Conservation (phyloP, 2,797 vertebrate genomes). For the Apodemus agrarius region DNA sequence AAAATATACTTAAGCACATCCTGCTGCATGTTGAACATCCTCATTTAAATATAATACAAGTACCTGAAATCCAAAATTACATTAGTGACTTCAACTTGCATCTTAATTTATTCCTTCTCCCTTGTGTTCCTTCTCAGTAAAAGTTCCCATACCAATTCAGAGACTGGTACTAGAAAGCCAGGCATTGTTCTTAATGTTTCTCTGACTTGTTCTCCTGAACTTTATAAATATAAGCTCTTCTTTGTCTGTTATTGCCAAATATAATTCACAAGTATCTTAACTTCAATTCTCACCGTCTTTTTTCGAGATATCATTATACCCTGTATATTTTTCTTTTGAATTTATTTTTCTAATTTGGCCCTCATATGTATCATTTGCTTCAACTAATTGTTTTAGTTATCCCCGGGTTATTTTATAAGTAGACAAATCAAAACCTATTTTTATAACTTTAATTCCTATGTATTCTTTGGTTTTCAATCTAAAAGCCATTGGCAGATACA, state of each 20-base stretch:
- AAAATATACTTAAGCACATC: not conserved
- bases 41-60: not conserved
- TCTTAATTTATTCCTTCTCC: not conserved
- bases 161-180: not conserved
- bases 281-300: not conserved
- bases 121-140: not conserved
- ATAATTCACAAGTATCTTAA: not conserved
- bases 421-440: not conserved
- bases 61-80: constrained; percentile 26
- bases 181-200: not conserved
- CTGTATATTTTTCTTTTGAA: not conserved
- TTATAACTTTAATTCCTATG: not conserved
- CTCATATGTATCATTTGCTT: not conserved
- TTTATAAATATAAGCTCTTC: not conserved
- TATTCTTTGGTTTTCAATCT: not conserved
- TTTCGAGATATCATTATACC: not conserved
- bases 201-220: not conserved
- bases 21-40: not conserved
- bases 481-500: not conserved
- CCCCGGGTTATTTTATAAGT: not conserved
- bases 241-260: not conserved
- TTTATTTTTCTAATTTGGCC: not conserved
- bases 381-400: not conserved
- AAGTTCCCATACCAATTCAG: not conserved
- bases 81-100: not conserved